phyloP scores from a whole-genome alignment of 2,113 vertebrate species.

The Lepisosteus oculatus region DNA sequence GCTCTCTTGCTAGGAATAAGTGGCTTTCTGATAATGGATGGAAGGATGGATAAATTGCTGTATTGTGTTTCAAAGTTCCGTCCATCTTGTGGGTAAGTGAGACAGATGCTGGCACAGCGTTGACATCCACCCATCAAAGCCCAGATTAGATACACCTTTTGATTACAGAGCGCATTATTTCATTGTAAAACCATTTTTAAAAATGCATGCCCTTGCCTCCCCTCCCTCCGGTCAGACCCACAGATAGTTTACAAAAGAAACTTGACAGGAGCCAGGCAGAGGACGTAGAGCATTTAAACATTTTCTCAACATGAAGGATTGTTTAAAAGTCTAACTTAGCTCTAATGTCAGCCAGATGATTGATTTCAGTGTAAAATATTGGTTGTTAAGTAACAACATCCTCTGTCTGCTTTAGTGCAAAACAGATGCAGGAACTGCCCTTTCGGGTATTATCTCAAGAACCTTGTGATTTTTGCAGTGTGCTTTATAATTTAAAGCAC shows the following conservation, averaged over 20 bases:
- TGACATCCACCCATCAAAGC: too few relatives aligned
- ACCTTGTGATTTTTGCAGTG: conserved; percentile 68
- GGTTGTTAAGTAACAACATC: conserved; percentile 81
- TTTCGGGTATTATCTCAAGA: conserved; percentile 70
- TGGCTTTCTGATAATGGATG: too few relatives aligned
- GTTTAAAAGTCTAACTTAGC: conserved; percentile 53
- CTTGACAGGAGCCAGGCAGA: background rate
- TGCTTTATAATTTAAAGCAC: conserved; percentile 78
- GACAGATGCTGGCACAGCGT: too few relatives aligned
- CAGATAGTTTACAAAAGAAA: conserved; percentile 40
- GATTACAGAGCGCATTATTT: background rate
- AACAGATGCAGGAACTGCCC: conserved; percentile 71
- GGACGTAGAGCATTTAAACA: conserved; percentile 32
- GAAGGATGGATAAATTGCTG: too few relatives aligned
- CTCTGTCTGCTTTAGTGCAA: conserved; percentile 71
- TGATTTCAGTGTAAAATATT: conserved; percentile 83
- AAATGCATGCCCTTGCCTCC: background rate
- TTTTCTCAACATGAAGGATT: conserved; percentile 34
- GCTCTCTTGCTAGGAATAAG: too few relatives aligned
- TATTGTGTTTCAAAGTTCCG: too few relatives aligned
- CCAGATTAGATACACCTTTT: too few relatives aligned
- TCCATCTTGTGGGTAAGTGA: too few relatives aligned
- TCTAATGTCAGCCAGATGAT: conserved; percentile 72
- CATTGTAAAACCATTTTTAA: background rate
- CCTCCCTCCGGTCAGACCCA: background rate